Evolutionary conservation across 2,113 vertebrate species (phyloP), one percentile per base, ranked within the genome.

Genomic region (Centropristis striata): DNA sequence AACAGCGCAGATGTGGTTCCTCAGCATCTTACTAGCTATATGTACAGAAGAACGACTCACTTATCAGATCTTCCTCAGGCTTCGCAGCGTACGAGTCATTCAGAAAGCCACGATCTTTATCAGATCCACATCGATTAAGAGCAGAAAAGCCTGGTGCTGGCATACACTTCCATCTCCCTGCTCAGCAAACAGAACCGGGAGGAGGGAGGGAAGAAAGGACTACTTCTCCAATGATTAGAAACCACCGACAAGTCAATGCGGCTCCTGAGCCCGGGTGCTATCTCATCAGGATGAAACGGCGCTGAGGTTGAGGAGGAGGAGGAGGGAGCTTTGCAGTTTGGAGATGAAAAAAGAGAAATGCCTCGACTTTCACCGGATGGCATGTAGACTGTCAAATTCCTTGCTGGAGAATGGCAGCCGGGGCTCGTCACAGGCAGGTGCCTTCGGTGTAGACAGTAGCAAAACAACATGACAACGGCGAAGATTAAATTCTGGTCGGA

Each of bases 11-110:
- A 69, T 68, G 66, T 69, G 80, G 80, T 80, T 86, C 76, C 60
- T 57, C 68, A 74, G 84, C 87, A 80, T 85, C 80, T 74, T 27
- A 18, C 63, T 46, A 60, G 54, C 71, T 77, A 67, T 80, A 85
- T 72, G 78, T 88, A 89, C 80, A 84, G 58, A 86, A 79, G 84
- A 92, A 83, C 49, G 71, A 92, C 87, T 90, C 65, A 76, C 87
- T 91, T 92, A 92, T 94, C 92, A 90, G 92, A 91, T 94, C 71
- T 78, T 81, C 90, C 78, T 79, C 82, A 4, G 88, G 90, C 88
- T 84, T 75, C 7, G 20, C 83, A 10, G 79, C 61, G 15, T 36
- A 25, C 64, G 15, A 89, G 75, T 77, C 68, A 70, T 86, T 86
- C 69, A 18, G 80, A 86, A 64, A 83, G 76, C 75, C 70, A 0